Evolutionary conservation across 2,888 invertebrate genomes (phyloP), one percentile per base, ranked within the genome.

Genomic region (Scaptodrosophila latifasciaeformis): DNA sequence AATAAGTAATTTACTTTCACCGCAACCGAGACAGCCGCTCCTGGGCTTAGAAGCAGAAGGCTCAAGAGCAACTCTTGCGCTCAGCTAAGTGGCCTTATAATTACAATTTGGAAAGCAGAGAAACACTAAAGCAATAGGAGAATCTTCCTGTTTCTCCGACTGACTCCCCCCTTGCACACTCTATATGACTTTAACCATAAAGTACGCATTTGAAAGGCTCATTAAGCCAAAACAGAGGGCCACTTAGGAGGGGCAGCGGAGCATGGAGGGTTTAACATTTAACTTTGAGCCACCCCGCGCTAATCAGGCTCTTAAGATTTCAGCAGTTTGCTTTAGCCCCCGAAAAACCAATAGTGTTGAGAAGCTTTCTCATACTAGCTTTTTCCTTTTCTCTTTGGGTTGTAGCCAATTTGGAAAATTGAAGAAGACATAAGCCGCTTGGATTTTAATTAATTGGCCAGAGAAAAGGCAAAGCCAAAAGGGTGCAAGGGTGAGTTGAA

Each of bases 1-100:
- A n/a, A n/a, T n/a, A n/a, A n/a, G n/a, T n/a, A n/a, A n/a, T n/a
- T n/a, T n/a, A n/a, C n/a, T n/a, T n/a, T n/a, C n/a, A n/a, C n/a
- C n/a, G n/a, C n/a, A n/a, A n/a, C n/a, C n/a, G n/a, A n/a, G n/a
- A n/a, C n/a, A n/a, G n/a, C n/a, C n/a, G n/a, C n/a, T n/a, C n/a
- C n/a, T n/a, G n/a, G n/a, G n/a, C n/a, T n/a, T n/a, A n/a, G n/a
- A n/a, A n/a, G n/a, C n/a, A n/a, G n/a, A n/a, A n/a, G n/a, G n/a
- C n/a, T n/a, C 60, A 56, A 34, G 42, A 46, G 13, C 50, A 40
- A 47, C 58, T 54, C 53, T 55, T 54, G 54, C 54, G 62, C 65
- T 68, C n/a, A n/a, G 65, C 70, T 65, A 78, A 76, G 69, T 76
- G 69, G 69, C 67, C 65, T 70, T 67, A 78, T 78, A 80, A 80